These are phyloP conservation scores for Notoglanidium macrostoma DNA, from an alignment of 2,797 vertebrate species.

Conservation along the genomic window DNA sequence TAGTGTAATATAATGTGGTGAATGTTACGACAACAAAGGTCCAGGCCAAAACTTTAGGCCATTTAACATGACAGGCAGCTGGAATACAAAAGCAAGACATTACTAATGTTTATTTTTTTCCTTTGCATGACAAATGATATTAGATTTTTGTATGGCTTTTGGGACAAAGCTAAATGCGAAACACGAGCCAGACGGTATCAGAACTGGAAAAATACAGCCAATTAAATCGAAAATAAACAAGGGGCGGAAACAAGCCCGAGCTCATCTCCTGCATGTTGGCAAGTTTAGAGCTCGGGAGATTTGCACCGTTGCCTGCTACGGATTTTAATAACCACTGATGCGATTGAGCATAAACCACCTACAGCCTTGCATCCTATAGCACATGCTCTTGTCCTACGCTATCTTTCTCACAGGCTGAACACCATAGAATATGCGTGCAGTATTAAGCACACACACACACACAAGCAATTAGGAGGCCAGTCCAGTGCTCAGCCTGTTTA, in stretches of 20 bases:
- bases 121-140: background rate
- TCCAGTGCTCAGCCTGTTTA: conserved; percentile 25
- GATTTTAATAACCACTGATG: background rate
- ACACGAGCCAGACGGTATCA: background rate
- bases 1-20: background rate
- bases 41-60: background rate
- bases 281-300: background rate
- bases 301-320: too few relatives aligned
- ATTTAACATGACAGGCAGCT: background rate
- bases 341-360: background rate
- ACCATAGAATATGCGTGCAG: background rate
- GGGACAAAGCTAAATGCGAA: background rate
- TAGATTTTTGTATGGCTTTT: background rate
- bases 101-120: background rate
- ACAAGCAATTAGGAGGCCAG: conserved; percentile 60
- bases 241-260: background rate
- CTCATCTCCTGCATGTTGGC: background rate
- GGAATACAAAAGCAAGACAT: background rate
- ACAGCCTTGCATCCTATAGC: background rate
- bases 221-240: background rate
- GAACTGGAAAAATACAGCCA: background rate
- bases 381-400: background rate
- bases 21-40: background rate
- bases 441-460: background rate
- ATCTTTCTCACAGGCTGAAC: background rate